Conservation (phyloP, 2,888 invertebrate genomes). For the Marronus borbonicus region DNA sequence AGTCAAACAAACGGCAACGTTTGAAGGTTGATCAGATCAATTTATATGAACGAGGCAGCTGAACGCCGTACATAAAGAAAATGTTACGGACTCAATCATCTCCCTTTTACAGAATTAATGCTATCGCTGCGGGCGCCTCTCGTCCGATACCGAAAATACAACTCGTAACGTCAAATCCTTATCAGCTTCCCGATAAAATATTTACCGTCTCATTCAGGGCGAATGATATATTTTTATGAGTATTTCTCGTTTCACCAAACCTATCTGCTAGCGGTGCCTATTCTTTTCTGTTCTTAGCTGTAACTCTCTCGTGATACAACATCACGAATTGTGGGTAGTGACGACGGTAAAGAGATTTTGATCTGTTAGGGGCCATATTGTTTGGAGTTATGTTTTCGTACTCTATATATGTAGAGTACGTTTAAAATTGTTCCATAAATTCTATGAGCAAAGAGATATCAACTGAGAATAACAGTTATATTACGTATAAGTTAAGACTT, state of each 20-base stretch:
- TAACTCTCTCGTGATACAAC: neutral
- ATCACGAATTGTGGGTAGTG: too few species aligned
- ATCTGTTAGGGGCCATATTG: too few species aligned
- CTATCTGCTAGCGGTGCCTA: neutral
- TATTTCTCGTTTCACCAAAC: constrained; percentile 23
- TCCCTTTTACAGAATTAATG: constrained; percentile 39
- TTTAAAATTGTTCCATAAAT: too few species aligned
- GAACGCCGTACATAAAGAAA: constrained; percentile 14
- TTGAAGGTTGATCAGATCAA: constrained; percentile 6
- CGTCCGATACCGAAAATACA: constrained; percentile 3
- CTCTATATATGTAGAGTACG: too few species aligned
- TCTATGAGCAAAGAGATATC: too few species aligned
- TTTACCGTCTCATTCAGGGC: constrained; percentile 31
- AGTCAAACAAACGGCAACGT: constrained; percentile 21
- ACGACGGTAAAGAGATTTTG: too few species aligned
- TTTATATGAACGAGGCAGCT: constrained; percentile 14
- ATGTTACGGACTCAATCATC: constrained; percentile 27
- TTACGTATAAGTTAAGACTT: too few species aligned
- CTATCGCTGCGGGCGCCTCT: constrained; percentile 3
- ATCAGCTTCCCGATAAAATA: constrained; percentile 39
- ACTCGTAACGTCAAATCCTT: neutral
- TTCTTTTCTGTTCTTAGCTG: neutral
- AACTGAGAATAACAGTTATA: too few species aligned
- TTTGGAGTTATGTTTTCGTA: too few species aligned
- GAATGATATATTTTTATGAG: constrained; percentile 26